Evolutionary conservation across 2,797 vertebrate genomes (phyloP).

Genomic region (Sebastolobus altivelis): DNA sequence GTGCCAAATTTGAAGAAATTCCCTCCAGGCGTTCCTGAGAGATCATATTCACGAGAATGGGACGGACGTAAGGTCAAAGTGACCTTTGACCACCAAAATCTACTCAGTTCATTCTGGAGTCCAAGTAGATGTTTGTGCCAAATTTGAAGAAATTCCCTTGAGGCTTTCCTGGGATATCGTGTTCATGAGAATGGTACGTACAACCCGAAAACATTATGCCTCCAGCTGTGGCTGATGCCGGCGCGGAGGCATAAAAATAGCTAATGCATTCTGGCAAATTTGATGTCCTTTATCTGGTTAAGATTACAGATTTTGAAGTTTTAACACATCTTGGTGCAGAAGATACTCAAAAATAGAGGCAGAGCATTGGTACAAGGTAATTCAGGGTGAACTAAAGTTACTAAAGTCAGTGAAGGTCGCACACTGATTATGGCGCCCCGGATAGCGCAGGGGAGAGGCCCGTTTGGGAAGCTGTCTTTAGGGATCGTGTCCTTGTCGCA

Average conservation of each 20-base stretch:
- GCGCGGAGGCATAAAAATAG: background rate
- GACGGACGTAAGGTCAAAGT: background rate
- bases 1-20: background rate
- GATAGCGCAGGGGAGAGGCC: background rate
- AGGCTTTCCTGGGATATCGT: too few relatives aligned
- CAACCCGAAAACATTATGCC: background rate
- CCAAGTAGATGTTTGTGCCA: background rate
- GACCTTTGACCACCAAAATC: background rate
- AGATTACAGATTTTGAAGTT: background rate
- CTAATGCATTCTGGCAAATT: background rate
- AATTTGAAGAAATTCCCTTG: too few relatives aligned
- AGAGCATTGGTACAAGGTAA: background rate
- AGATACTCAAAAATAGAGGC: background rate
- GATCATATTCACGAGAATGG: background rate
- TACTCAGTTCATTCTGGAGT: background rate
- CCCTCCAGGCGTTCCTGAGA: background rate
- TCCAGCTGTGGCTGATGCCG: background rate
- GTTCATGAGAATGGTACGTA: background rate
- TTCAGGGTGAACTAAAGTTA: constrained; percentile 12
- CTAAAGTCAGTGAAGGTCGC: constrained; percentile 16
- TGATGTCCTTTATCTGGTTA: background rate
- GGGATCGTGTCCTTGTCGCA: constrained; percentile 4
- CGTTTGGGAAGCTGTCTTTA: constrained; percentile 12
- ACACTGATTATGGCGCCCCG: background rate
- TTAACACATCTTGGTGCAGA: background rate